A percentile compares a stretch with the other conserved stretches of the same genome.
Evolutionary conservation across 2,888 invertebrate species (phyloP).

Genomic region (Fragum sueziense): DNA sequence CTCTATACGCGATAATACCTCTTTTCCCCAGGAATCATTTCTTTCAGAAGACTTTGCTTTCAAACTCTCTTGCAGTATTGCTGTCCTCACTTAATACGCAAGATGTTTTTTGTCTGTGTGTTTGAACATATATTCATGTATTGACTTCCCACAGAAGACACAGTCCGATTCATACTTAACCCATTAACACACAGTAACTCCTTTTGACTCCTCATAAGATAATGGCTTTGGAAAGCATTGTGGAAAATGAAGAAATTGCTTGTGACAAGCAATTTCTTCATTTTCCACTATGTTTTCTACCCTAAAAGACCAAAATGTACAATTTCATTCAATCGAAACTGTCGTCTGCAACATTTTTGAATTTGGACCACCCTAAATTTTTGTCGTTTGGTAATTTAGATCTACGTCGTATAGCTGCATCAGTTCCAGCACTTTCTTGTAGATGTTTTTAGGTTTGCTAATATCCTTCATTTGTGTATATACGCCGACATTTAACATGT

Average conservation of each 20-base stretch:
- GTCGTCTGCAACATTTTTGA: too few relatives aligned
- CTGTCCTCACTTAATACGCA: neutral
- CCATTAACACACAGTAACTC: too few relatives aligned
- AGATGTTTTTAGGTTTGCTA: neutral
- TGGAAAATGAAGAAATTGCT: too few relatives aligned
- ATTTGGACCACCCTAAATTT: too few relatives aligned
- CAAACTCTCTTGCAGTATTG: neutral
- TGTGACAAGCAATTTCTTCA: too few relatives aligned
- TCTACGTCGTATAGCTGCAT: neutral
- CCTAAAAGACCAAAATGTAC: too few relatives aligned
- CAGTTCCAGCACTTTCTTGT: neutral
- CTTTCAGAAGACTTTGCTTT: slow-evolving; percentile 12
- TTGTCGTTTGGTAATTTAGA: slow-evolving; percentile 9
- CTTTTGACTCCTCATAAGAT: too few relatives aligned
- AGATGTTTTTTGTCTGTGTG: neutral
- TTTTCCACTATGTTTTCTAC: too few relatives aligned
- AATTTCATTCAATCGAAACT: too few relatives aligned
- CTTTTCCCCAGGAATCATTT: slow-evolving; percentile 36
- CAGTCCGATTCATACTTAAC: slow-evolving; percentile 30
- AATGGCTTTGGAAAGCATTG: too few relatives aligned
- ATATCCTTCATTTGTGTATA: neutral
- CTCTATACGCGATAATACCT: slow-evolving; percentile 36
- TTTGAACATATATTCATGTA: neutral
- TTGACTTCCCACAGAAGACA: slow-evolving; percentile 38
- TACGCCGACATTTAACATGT: slow-evolving; percentile 10